A percentile compares a stretch with the other conserved stretches of the same genome.
Evolutionary conservation across 2,797 vertebrate species (phyloP).

Genomic region (Borostomias antarcticus): DNA sequence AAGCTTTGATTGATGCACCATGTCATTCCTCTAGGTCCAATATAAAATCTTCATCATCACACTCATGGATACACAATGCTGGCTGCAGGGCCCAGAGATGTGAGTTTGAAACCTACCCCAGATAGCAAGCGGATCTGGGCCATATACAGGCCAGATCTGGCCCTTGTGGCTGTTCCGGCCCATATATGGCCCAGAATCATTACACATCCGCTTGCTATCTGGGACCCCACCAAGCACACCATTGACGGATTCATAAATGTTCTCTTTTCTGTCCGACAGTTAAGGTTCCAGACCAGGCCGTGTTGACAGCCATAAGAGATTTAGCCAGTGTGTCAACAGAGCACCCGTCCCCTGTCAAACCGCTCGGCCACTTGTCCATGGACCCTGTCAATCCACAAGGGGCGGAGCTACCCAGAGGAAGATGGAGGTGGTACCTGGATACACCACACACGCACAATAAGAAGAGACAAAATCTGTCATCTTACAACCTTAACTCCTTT

Average conservation of each 20-base stretch:
- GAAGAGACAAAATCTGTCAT: slow-evolving; percentile 64
- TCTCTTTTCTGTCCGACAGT: slow-evolving; percentile 25
- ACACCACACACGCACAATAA: slow-evolving; percentile 39
- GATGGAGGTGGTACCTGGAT: slow-evolving; percentile 52
- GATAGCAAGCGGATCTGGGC: no score
- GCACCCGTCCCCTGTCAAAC: slow-evolving; percentile 7
- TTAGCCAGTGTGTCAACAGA: slow-evolving; percentile 16
- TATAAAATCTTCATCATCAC: no score
- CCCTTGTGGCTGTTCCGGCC: no score
- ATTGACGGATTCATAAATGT: neutral
- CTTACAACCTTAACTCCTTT: slow-evolving; percentile 82
- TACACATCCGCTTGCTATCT: no score
- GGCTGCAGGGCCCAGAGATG: neutral
- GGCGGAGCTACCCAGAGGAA: slow-evolving; percentile 21
- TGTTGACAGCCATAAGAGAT: slow-evolving; percentile 46
- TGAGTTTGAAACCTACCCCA: no score
- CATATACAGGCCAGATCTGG: no score
- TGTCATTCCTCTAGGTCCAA: no score
- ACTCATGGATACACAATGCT: no score
- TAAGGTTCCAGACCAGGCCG: slow-evolving; percentile 35
- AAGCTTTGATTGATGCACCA: no score
- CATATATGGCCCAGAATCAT: no score
- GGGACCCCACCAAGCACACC: no score
- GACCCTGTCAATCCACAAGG: slow-evolving; percentile 19
- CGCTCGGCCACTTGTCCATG: neutral